A percentile compares a stretch with the other conserved stretches of the same genome.
Evolutionary conservation across 2,113 vertebrate genomes (phyloP).

Genomic region (Elgaria multicarinata): DNA sequence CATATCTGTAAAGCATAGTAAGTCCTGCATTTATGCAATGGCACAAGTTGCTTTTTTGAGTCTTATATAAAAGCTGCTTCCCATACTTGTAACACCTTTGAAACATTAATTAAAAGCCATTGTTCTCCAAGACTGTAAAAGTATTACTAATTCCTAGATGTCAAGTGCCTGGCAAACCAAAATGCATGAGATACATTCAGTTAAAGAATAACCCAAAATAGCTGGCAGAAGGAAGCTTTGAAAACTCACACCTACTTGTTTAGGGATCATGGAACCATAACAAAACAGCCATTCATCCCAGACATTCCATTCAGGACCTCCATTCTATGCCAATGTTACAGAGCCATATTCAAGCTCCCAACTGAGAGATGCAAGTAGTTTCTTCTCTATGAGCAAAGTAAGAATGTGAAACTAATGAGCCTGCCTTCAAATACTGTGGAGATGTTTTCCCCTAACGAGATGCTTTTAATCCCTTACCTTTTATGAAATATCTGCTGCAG

Average conservation of each 20-base stretch:
- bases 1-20: not conserved
- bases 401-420: not conserved
- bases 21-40: not conserved
- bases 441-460: not conserved
- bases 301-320: not conserved
- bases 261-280: not conserved
- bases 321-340: not conserved
- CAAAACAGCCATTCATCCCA: no score
- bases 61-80: no score
- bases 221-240: no score
- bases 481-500: not conserved
- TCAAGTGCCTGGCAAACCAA: not conserved
- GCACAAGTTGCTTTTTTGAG: no score
- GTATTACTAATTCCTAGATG: not conserved
- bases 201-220: not conserved
- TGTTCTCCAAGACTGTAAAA: not conserved
- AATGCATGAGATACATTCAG: not conserved
- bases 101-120: no score
- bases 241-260: not conserved
- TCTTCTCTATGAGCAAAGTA: not conserved
- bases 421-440: not conserved
- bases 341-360: not conserved
- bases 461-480: not conserved
- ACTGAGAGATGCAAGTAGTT: not conserved
- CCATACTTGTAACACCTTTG: no score